phyloP scores from a whole-genome alignment of 2,113 vertebrate genomes.

The Oreochromis tanganicae region DNA sequence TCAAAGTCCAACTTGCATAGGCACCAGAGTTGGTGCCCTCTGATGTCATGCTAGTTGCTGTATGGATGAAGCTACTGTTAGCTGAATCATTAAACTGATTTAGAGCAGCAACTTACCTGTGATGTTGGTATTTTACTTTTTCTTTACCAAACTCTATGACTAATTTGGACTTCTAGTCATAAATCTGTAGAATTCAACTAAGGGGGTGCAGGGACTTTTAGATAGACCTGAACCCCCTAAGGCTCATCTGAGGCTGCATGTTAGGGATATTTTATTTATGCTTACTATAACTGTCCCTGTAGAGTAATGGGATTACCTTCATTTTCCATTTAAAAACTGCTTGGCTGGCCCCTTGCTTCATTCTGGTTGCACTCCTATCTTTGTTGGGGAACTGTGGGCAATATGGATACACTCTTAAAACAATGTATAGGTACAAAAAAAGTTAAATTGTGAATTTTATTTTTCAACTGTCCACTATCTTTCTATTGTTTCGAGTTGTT shows the following conservation, averaged over 20 bases:
- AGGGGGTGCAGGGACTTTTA: not conserved
- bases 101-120: not conserved
- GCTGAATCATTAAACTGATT: not conserved
- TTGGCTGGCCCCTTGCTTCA: not conserved
- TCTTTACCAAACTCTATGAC: not conserved
- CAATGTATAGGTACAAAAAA: not conserved
- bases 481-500: not conserved
- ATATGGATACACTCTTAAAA: not conserved
- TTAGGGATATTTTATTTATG: not conserved
- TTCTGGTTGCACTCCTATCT: not conserved
- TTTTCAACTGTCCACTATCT: not conserved
- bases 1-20: not conserved
- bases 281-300: not conserved
- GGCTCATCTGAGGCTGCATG: not conserved
- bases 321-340: not conserved
- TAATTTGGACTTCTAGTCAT: not conserved
- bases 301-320: not conserved
- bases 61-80: not conserved
- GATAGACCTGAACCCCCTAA: not conserved
- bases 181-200: not conserved
- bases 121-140: not conserved
- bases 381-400: not conserved
- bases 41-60: not conserved
- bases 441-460: not conserved
- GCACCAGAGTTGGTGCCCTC: not conserved